Conservation (phyloP, 2,113 vertebrate species). For the Merops nubicus region DNA sequence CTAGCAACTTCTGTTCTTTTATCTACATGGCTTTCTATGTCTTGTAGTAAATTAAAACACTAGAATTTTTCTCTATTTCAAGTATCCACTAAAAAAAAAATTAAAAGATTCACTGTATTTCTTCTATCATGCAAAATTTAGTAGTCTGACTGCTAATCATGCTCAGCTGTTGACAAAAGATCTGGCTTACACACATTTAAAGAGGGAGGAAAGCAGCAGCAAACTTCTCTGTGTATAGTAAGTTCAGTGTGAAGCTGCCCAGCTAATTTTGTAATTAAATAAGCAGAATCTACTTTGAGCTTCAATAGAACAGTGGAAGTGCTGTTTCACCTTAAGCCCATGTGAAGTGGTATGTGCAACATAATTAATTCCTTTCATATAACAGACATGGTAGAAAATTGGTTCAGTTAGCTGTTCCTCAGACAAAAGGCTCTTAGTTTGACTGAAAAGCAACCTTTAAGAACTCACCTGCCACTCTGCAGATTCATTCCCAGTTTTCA, state of each 20-base stretch:
- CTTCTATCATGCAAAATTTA: neutral
- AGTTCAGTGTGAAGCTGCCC: neutral
- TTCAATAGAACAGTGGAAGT: neutral
- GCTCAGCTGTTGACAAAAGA: neutral
- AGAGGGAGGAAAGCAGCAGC: accelerated
- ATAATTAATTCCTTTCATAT: neutral
- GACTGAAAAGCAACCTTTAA: neutral
- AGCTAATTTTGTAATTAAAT: neutral
- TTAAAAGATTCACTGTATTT: neutral
- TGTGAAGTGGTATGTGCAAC: neutral
- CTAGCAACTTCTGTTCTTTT: neutral
- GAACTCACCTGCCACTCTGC: neutral
- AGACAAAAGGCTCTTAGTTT: neutral
- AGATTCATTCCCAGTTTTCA: neutral
- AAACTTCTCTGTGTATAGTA: neutral
- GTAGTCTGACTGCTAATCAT: neutral
- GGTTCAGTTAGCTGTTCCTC: neutral
- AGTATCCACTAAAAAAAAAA: neutral
- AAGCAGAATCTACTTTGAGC: neutral
- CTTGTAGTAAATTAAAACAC: neutral
- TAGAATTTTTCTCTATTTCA: neutral
- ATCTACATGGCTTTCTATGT: neutral
- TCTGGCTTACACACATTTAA: neutral
- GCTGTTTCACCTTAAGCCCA: neutral
- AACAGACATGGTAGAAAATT: neutral